Conservation (phyloP, 2,113 vertebrate genomes). For the Rallus limicola region DNA sequence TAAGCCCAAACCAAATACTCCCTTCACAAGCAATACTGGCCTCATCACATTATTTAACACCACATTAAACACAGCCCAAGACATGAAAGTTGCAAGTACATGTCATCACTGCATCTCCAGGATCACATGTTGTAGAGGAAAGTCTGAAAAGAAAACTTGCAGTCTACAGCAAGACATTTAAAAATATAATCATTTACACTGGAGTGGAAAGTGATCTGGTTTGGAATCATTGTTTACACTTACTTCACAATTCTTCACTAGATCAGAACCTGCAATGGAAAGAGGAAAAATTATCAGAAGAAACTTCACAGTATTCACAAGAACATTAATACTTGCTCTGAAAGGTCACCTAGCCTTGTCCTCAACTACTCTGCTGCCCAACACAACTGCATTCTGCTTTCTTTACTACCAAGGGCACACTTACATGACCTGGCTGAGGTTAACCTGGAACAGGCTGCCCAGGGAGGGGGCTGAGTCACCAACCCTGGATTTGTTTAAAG, state of each 20-base stretch:
- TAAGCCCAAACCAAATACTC: background rate
- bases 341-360: background rate
- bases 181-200: background rate
- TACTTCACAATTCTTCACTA: slow-evolving; percentile 8
- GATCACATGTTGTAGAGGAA: fast-evolving
- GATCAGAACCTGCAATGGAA: slow-evolving; percentile 26
- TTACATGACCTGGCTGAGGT: background rate
- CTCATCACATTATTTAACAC: background rate
- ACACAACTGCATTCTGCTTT: no score
- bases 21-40: background rate
- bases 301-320: background rate
- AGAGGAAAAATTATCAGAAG: background rate
- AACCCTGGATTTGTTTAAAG: no score
- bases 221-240: background rate
- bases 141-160: background rate
- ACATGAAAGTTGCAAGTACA: background rate
- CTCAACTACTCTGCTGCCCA: background rate
- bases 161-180: background rate
- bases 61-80: background rate
- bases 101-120: background rate
- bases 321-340: background rate
- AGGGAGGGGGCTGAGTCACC: no score
- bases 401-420: background rate
- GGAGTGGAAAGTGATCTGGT: background rate
- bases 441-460: no score